Base-by-base conservation (phyloP, 2,888 invertebrate genomes). In the Drosophila mulleri region DNA sequence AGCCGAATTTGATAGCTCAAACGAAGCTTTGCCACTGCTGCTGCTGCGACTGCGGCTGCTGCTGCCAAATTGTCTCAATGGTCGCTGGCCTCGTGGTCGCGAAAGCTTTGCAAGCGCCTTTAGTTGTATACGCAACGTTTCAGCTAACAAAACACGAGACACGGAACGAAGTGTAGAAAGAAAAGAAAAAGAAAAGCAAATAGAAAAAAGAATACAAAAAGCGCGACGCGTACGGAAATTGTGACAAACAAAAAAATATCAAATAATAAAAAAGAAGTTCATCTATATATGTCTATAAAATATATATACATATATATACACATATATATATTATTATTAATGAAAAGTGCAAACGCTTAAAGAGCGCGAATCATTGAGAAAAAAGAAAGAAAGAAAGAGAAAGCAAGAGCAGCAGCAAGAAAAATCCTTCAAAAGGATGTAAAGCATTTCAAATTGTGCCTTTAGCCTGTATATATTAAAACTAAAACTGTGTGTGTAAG, bases 111-210 rank as follows among this genome's bases (percentile, higher is more conserved):
- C 78, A 78, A 78, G 77, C 82, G 83, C 86, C 78, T 83, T 73
- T 89, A 91, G 91, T 92, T 91, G 90, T 91, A 88, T 88, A 88
- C 92, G 91, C 92, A 91, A 91, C 91, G 91, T 82, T 91, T 79
- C 66, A 91, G 90, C 89, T 83, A 83, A 80, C 81, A 84, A 83
- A 78, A 81, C 89, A 81, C 84, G 85, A 88, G 82, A 71, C 70
- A 79, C 80, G 80, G 84, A 85, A 54, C 75, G 71, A 76, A 67
- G 64, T 58, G 58, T 35, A 45, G 63, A 67, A 53, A 57, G 69
- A 54, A 56, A 60, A 41, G 41, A 29, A 53, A 53, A 57, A 48
- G 29, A 29, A 48, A 50, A 50, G 48, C 48, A 32, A 64, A 58
- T n/a, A 42, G 54, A 44, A 52, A 44, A 52, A 53, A 20, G 16